Evolutionary conservation across 92 coral and sea anemone genomes (phyloP), one percentile per base, ranked within the genome.

Genomic region (Palythoa grandiflora): DNA sequence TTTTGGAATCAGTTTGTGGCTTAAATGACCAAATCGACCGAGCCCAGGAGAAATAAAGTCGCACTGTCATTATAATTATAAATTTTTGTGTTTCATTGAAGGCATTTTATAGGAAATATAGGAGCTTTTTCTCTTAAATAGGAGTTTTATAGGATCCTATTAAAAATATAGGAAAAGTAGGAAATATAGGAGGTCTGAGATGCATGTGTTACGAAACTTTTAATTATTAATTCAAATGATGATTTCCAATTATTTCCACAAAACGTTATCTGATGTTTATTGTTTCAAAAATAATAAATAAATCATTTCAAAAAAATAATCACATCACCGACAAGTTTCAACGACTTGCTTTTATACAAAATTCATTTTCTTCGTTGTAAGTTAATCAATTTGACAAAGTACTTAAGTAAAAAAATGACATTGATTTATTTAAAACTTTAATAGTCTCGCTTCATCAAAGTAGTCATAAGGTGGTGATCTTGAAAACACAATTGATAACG

Each of bases 181-280:
- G 75, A 70, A 70, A 70, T 74, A 74, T 74, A 74, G 79, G 79
- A 74, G 79, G 79, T 74, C 57, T 74, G 79, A 60, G 79, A 74
- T 74, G 55, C 57, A 74, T 47, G 79, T 28, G 73, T 65, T 13
- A 68, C 9, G 21, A 20, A 68, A 68, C 37, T 20, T 68, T 8
- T 20, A 59, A 59, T 59, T 59, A 15, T 10, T 20, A 12, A 59
- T 28, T 28, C 28, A 28, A 59, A 59, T 15, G n/a, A 16, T 14
- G n/a, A 59, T 59, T 14, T 59, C 16, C 28, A 28, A 28, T 28
- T 28, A 28, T 28, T 28, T 28, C 28, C 28, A 28, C 28, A 28
- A 28, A 28, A 28, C 28, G 28, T 28, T 28, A 28, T 28, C 28
- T 28, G 28, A 28, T 28, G 28, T 28, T 28, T 28, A 28, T 28